These are phyloP conservation scores for Plagiodera versicolora DNA, from an alignment of 2,888 invertebrate species.

Conservation along the genomic window DNA sequence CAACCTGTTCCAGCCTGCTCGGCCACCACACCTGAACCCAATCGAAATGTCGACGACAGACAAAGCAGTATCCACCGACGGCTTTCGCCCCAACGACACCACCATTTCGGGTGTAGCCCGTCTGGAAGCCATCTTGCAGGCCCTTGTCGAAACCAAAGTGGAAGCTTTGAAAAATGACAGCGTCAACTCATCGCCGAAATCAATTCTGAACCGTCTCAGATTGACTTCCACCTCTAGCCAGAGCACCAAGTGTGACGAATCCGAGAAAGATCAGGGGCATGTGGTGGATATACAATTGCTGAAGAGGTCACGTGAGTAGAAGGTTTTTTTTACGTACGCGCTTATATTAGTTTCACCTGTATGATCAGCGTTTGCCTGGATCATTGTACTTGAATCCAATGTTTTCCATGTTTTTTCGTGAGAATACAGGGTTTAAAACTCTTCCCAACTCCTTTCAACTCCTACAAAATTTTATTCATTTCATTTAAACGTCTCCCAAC, in stretches of 20 bases:
- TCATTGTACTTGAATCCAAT: no score
- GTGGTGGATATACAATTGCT: slow-evolving; percentile 26
- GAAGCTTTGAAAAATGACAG: slow-evolving; percentile 60
- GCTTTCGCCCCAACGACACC: slow-evolving; percentile 48
- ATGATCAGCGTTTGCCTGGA: no score
- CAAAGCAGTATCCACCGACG: slow-evolving; percentile 74
- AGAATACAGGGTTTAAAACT: no score
- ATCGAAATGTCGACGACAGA: slow-evolving; percentile 56
- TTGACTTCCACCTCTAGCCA: slow-evolving; percentile 28
- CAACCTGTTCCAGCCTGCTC: no score
- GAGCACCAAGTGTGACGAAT: slow-evolving; percentile 28
- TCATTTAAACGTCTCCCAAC: no score
- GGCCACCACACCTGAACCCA: no score
- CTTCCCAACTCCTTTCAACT: no score
- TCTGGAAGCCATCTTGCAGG: slow-evolving; percentile 69
- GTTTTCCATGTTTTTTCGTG: no score
- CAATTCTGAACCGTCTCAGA: slow-evolving; percentile 47
- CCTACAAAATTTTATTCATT: no score
- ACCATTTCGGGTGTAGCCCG: slow-evolving; percentile 60
- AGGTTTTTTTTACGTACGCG: no score
- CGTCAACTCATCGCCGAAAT: slow-evolving; percentile 55
- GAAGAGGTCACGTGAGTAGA: slow-evolving; percentile 33
- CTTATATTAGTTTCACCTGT: no score
- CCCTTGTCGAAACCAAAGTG: slow-evolving; percentile 72
- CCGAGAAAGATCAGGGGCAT: slow-evolving; percentile 15